phyloP scores from a whole-genome alignment of 2,888 invertebrate species.

The Chrysotoxum bicinctum region DNA sequence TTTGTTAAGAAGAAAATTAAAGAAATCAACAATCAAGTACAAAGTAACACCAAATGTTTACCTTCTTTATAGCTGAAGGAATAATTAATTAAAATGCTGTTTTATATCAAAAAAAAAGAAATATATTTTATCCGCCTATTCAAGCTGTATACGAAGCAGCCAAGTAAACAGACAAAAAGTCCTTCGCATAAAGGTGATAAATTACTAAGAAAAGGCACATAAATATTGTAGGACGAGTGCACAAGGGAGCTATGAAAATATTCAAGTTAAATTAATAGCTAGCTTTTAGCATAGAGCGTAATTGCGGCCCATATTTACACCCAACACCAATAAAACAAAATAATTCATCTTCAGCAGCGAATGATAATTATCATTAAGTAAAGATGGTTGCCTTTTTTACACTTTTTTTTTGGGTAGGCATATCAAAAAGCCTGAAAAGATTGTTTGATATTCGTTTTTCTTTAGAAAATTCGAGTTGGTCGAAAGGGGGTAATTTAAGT shows the following conservation, averaged over 20 bases:
- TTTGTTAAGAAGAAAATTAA: background rate
- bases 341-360: slow-evolving; percentile 17
- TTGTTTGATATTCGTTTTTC: slow-evolving; percentile 6
- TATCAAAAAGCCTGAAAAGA: background rate
- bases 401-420: background rate
- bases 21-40: background rate
- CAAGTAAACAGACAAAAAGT: slow-evolving; percentile 1
- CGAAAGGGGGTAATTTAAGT: background rate
- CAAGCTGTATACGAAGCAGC: background rate
- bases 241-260: slow-evolving; percentile 5
- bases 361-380: slow-evolving; percentile 19
- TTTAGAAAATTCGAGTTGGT: background rate
- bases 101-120: background rate
- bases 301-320: slow-evolving; percentile 5
- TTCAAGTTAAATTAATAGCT: slow-evolving; percentile 22
- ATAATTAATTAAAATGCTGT: slow-evolving; percentile 21
- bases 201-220: slow-evolving; percentile 11
- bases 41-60: background rate
- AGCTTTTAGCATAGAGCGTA: slow-evolving; percentile 11
- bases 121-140: background rate
- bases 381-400: background rate
- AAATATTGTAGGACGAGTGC: background rate
- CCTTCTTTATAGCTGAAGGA: slow-evolving; percentile 9
- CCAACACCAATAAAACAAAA: slow-evolving; percentile 27
- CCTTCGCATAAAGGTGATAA: slow-evolving; percentile 26